Base-by-base conservation (phyloP, 1,140 invertebrate species). In the Araneus ventricosus region DNA sequence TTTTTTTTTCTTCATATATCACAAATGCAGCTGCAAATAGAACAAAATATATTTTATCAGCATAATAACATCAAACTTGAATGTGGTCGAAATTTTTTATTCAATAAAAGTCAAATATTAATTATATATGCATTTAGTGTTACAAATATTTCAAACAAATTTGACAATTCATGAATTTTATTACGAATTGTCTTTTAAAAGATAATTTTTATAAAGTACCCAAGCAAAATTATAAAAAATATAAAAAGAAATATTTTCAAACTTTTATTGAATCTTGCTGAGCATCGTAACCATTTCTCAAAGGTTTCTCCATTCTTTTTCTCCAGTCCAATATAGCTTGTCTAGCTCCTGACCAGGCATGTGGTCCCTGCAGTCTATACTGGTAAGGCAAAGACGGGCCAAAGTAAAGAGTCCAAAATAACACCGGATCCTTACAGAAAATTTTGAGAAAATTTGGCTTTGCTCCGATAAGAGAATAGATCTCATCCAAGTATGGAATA, bases 331-430 rank as follows among this genome's bases (percentile, higher is more conserved):
- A 93, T 39, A 96, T 95, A 20, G 95, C 94, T 0, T 95, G 88
- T 91, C 95, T 93, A 3, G 95, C 95, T 34, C 95, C 95, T 10
- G 93, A 24, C 96, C 95, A 96, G n/a, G 79, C 1, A 67, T 91
- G 89, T 3, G 95, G 95, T 10, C 96, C 96, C 79, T 92, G 93
- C 24, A 96, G 94, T 14, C 96, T 94, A 94, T 95, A 96, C 86
- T 96, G 95, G 93, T 95, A 96, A 0, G 95, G 94, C 0, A 95
- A 94, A 63, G 94, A 95, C 3, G 95, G 95, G 37, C 95, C 95
- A 94, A 95, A 95, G 7, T 94, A 89, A 7, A 95, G 94, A 22
- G 88, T 91, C n/a, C 93, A 59, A 8, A 95, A 96, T n/a, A 96
- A 94, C 17, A 22, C 67, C 3, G 95, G 95, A 90, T 96, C 95